Base-by-base conservation (phyloP, 2,888 invertebrate species). In the Drosophila neonasuta region DNA sequence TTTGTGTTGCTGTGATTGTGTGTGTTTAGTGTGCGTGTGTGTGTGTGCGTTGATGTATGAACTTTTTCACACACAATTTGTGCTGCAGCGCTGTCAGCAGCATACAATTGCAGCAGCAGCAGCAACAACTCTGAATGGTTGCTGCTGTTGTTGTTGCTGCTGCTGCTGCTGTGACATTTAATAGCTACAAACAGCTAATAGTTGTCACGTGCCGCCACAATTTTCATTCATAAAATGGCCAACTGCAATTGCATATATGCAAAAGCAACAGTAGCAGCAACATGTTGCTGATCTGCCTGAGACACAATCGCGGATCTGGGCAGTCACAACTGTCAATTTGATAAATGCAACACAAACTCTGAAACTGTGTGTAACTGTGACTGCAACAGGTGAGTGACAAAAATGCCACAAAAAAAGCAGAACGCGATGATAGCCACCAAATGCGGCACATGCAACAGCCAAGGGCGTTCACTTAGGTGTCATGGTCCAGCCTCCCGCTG, bases 31-130 rank as follows among this genome's bases (percentile, higher is more conserved):
- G 49, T 61, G 65, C 45, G 42, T 39, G 52, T 52, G 41, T 52
- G 52, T 62, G 57, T 65, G 59, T 68, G 60, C 44, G 64, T 65
- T 79, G 64, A 68, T 78, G 79, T 70, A 74, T 84, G 82, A 71
- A 72, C 86, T 79, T 81, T 82, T 82, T 82, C 81, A 84, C 82
- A 81, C 82, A 79, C 82, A 87, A 85, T 82, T 78, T 75, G 78
- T 69, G 73, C 69, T 49, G 72, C 71, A 24, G 24, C 24, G 24
- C 24, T 24, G 24, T 24, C 24, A 24, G 6, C 24, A 70, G 52
- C 68, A 70, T 49, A 24, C 45, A 71, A 62, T 52, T 71, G 64
- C 74, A 68, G 49, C 57, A 48, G 30, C 57, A 61, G 45, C 58
- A 50, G n/a, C 44, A 51, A 42, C 17, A 30, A 34, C 10, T 34